A percentile compares a stretch with the other conserved stretches of the same genome.
Evolutionary conservation across 2,888 invertebrate genomes (phyloP).

Genomic region (Homarus gammarus): DNA sequence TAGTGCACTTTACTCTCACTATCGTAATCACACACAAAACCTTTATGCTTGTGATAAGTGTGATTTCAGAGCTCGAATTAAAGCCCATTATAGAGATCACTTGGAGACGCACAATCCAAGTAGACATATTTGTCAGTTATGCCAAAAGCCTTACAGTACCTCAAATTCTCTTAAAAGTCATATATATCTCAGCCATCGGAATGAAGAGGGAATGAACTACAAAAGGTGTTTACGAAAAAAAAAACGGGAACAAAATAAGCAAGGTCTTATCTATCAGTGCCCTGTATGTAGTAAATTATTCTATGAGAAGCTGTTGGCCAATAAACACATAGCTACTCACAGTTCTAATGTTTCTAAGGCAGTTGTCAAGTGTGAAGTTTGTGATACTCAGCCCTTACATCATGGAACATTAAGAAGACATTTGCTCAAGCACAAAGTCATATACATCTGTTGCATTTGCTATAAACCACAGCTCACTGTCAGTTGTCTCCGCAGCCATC

Average conservation of each 20-base stretch:
- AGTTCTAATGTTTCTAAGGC: neutral
- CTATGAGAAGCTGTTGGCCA: conserved; percentile 23
- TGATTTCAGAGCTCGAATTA: conserved; percentile 44
- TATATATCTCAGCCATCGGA: conserved; percentile 34
- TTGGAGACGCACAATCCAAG: conserved; percentile 48
- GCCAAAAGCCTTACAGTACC: conserved; percentile 51
- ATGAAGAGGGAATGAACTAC: conserved; percentile 41
- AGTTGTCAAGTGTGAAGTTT: conserved; percentile 4
- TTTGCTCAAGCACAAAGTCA: conserved; percentile 32
- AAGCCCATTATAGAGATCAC: conserved; percentile 46
- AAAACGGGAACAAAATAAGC: conserved; percentile 20
- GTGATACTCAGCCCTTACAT: conserved; percentile 7
- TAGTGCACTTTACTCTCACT: conserved; percentile 45
- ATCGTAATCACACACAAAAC: conserved; percentile 50
- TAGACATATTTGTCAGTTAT: conserved; percentile 41
- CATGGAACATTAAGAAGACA: conserved; percentile 26
- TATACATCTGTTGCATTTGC: conserved; percentile 40
- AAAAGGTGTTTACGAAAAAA: conserved; percentile 24
- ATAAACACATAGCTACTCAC: conserved; percentile 38
- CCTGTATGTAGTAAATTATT: conserved; percentile 34
- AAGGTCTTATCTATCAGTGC: conserved; percentile 38
- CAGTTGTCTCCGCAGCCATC: conserved; percentile 26
- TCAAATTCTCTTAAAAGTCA: conserved; percentile 52
- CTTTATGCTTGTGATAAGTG: conserved; percentile 46
- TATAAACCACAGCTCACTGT: conserved; percentile 32